Base-by-base conservation (phyloP, 2,888 invertebrate species). In the Ectobius pallidus region DNA sequence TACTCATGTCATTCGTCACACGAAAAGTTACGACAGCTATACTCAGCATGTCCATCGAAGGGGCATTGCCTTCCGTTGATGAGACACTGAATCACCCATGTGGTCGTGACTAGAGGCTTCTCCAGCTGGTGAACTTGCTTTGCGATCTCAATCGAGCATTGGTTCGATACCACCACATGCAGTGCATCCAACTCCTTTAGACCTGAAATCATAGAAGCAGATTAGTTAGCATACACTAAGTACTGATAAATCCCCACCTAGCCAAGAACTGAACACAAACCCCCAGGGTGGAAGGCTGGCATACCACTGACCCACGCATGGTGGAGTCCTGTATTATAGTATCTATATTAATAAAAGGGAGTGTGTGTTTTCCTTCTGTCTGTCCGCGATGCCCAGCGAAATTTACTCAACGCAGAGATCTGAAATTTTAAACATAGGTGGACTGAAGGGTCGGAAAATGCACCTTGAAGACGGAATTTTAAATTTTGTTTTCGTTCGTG, bases 41-140 rank as follows among this genome's bases (percentile, higher is more conserved):
- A 22, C 6, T 20, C 44, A 16, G 20, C 39, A 27, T 42, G 67
- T 65, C 55, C 52, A 34, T 4, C 27, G 18, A 42, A 63, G n/a
- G 73, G 14, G 20, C 27, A n/a, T 22, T 20, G 34, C 34, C n/a
- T 70, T 44, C 89, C 89, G 77, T 88, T 87, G 74, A 92, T 88
- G 46, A 92, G 82, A 77, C 88, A 89, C 78, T 92, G 91, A 3
- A 89, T 85, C 0, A 92, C 84, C 92, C 92, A 92, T 1, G 87
- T 87, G 0, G 90, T 88, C 0, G 91, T 89, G 0, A 92, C 89
- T 0, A 92, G 78, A 0, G 91, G 90, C n/a, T 89, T 84, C 71
- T 84, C 85, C 78, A 88, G 86, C 69, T 86, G 83, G 70, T 85
- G 84, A 0, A 90, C 90, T 73, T 83, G 83, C 18, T 83, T 80